A percentile compares a stretch with the other conserved stretches of the same genome.
These are phyloP conservation scores for Leptinotarsa peninsularis DNA, from an alignment of 2,888 invertebrate genomes.

Conservation along the genomic window DNA sequence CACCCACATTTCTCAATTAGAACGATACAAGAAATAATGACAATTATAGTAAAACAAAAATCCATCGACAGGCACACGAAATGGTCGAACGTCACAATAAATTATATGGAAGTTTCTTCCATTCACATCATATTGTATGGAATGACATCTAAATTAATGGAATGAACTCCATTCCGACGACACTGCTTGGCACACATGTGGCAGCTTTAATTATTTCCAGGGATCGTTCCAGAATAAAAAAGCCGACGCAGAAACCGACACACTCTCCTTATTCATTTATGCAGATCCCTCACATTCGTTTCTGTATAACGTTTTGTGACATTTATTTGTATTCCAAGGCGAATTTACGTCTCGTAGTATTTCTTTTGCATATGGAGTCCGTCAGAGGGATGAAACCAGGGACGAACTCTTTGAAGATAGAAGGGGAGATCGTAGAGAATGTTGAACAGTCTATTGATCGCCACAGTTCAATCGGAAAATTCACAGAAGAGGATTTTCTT, in stretches of 20 bases:
- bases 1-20: too few species aligned
- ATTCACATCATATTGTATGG: too few species aligned
- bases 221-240: neutral
- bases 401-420: neutral
- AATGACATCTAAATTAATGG: too few species aligned
- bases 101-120: too few species aligned
- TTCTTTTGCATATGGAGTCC: neutral
- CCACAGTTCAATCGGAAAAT: too few species aligned
- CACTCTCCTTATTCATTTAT: constrained; percentile 55
- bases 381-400: neutral
- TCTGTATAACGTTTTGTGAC: constrained; percentile 49
- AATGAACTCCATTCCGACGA: neutral
- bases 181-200: neutral
- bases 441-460: neutral
- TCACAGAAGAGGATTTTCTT: too few species aligned
- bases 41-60: too few species aligned
- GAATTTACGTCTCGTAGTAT: constrained; percentile 26
- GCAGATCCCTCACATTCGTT: constrained; percentile 54
- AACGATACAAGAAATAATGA: too few species aligned
- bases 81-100: too few species aligned
- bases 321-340: constrained; percentile 59
- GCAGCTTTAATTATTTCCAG: constrained; percentile 5
- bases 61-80: too few species aligned
- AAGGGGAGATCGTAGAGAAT: neutral
- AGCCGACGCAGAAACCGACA: constrained; percentile 36